Percentiles rank a stretch among this genome's conserved stretches.
These are phyloP conservation scores for Cathartes aura DNA, from an alignment of 2,113 vertebrate species.

Conservation along the genomic window DNA sequence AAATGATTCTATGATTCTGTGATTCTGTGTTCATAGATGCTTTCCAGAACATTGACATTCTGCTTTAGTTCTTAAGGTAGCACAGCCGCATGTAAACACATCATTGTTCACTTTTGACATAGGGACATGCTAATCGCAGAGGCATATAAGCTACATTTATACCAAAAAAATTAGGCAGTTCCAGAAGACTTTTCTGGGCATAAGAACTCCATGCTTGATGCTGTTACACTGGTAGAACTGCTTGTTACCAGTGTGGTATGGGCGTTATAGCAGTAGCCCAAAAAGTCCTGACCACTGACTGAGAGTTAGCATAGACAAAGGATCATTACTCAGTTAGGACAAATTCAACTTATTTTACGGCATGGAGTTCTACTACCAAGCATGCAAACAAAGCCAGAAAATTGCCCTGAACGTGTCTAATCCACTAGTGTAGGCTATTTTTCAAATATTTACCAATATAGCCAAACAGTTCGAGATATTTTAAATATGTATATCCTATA, in stretches of 20 bases:
- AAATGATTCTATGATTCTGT: neutral
- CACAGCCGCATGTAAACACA: neutral
- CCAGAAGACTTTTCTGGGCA: neutral
- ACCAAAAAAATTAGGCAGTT: neutral
- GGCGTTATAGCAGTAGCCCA: neutral
- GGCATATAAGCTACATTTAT: neutral
- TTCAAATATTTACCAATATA: neutral
- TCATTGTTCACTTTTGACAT: neutral
- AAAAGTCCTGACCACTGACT: neutral
- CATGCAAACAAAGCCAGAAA: neutral
- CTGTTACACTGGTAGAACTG: neutral
- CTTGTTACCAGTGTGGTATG: neutral
- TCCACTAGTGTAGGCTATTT: neutral
- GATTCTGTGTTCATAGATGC: neutral
- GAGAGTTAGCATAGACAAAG: neutral
- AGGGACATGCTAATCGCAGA: neutral
- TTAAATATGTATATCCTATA: neutral
- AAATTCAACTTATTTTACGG: neutral
- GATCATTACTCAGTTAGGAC: neutral
- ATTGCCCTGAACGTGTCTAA: neutral
- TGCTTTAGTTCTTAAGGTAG: neutral
- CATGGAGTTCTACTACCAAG: neutral
- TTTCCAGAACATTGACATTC: neutral
- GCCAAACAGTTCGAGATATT: neutral
- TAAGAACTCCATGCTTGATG: neutral